Evolutionary conservation across 2,113 vertebrate species (phyloP), one percentile per base, ranked within the genome.

Genomic region (Addax nasomaculatus): DNA sequence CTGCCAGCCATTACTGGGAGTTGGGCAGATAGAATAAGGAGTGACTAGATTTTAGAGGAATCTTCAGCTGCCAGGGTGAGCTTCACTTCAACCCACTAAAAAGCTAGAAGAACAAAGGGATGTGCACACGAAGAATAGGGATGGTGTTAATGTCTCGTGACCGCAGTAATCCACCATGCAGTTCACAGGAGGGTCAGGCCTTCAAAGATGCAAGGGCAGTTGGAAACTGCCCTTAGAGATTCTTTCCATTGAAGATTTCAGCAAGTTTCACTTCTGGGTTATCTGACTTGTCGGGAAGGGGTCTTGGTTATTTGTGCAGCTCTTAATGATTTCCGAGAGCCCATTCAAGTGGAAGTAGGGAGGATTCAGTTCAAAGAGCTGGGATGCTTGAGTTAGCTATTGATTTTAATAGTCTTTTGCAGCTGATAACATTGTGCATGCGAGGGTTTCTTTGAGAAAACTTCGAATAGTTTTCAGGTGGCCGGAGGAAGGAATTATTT

Each of bases 261-360:
- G 39, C 53, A 76, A n/a, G 67, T 73, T 78, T 70, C 90, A 70
- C 7, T 7, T 87, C 78, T 79, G 85, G 45, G 57, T 78, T 80
- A 80, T 93, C 88, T 90, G 73, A 64, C 49, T 89, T 83, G 60
- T 55, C 1, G 0, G 92, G 88, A 76, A 76, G 73, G 79, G 49
- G 58, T 36, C 79, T 80, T 53, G 83, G 58, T 43, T 95, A 45
- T 93, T 93, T 89, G 78, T 64, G 62, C 43, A 43, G 30, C 39
- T 64, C 76, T 87, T 85, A 55, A 13, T 86, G 89, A 87, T 96
- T 96, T 96, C 96, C 11, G 6, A 95, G 92, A 93, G 47, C 39
- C 83, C 47, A 13, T 70, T 93, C 7, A 25, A 70, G 49, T 2
- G 2, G 89, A 39, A 12, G 49, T 87, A 58, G 64, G 86, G 80